Percentiles rank a stretch among this genome's conserved stretches.
phyloP scores from a whole-genome alignment of 2,888 invertebrate species.

The Pasiphila rectangulata region DNA sequence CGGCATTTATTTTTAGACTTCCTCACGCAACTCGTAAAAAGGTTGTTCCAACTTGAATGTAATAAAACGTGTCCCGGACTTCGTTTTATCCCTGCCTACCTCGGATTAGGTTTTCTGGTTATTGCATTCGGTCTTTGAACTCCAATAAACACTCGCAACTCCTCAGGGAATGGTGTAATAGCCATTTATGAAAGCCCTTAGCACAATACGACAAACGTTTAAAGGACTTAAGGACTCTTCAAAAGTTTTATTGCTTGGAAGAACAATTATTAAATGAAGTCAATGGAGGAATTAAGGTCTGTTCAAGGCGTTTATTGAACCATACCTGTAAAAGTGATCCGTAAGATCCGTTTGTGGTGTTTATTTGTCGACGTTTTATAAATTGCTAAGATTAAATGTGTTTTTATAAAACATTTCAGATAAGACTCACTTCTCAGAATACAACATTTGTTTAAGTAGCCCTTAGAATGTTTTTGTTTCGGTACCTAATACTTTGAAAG shows the following conservation, averaged over 20 bases:
- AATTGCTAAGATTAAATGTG: not conserved
- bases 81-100: conserved; percentile 47
- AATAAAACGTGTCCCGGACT: conserved; percentile 51
- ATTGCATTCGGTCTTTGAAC: conserved; percentile 40
- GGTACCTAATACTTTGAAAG: not conserved
- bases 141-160: conserved; percentile 46
- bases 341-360: conserved; percentile 2
- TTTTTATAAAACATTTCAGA: conserved; percentile 12
- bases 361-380: conserved; percentile 1
- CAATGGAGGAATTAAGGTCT: conserved; percentile 7
- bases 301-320: conserved; percentile 17
- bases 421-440: no score
- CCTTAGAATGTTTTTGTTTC: no score
- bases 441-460: no score
- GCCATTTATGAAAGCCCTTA: conserved; percentile 36
- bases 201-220: conserved; percentile 21
- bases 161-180: conserved; percentile 38
- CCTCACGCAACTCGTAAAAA: conserved; percentile 51
- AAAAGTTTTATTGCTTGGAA: conserved; percentile 24
- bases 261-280: not conserved
- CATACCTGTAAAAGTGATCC: not conserved
- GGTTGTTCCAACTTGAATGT: conserved; percentile 49
- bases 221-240: conserved; percentile 17
- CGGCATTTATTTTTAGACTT: conserved; percentile 43
- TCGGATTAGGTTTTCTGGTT: conserved; percentile 44